phyloP scores from a whole-genome alignment of 2,888 invertebrate species.

The Cartodere bifasciata region DNA sequence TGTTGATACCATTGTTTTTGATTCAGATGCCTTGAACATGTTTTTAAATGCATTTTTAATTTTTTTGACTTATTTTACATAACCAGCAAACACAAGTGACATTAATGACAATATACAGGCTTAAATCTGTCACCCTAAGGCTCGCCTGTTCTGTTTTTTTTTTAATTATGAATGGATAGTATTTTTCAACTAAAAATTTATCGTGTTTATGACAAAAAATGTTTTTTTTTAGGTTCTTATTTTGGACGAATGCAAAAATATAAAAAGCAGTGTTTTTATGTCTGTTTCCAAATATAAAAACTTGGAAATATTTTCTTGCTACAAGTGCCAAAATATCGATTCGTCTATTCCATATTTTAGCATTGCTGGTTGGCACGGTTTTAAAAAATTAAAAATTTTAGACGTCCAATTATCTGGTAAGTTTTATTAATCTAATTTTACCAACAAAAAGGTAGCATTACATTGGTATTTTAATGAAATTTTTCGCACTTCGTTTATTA shows the following conservation, averaged over 20 bases:
- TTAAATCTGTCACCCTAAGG: no score
- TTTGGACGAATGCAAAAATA: slow-evolving; percentile 61
- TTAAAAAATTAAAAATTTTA: slow-evolving; percentile 38
- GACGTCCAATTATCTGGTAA: slow-evolving; percentile 31
- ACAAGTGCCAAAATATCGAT: slow-evolving; percentile 50
- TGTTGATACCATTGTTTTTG: no score
- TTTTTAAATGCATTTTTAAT: no score
- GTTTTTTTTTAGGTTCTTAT: slow-evolving; percentile 46
- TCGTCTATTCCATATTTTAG: slow-evolving; percentile 61
- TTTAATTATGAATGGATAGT: no score
- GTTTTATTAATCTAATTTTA: slow-evolving; percentile 4
- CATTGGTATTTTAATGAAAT: no score
- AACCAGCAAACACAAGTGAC: no score
- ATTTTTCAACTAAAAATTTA: no score
- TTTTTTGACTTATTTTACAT: no score
- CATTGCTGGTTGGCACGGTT: slow-evolving; percentile 61
- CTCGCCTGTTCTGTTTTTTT: no score
- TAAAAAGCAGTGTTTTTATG: slow-evolving; percentile 58
- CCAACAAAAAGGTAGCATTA: not conserved
- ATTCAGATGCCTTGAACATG: no score
- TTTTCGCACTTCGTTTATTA: no score
- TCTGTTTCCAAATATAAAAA: slow-evolving; percentile 56
- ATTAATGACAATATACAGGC: no score
- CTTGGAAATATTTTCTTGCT: slow-evolving; percentile 48
- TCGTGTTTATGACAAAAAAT: not conserved